Conservation (phyloP, 2,113 vertebrate species). For the Copsychus sechellarum region DNA sequence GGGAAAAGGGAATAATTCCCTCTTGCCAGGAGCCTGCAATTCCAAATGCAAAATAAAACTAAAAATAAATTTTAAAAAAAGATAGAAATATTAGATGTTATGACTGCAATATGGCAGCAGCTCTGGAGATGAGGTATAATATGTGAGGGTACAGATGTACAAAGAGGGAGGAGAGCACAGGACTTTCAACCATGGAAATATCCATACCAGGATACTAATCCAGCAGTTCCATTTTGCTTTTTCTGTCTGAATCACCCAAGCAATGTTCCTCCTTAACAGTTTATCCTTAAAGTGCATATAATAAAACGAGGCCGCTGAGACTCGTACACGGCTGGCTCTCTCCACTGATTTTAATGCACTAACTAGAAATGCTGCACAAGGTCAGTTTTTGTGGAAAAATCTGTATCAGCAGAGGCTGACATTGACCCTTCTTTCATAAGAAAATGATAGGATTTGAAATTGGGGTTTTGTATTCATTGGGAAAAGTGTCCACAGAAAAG, state of each 20-base stretch:
- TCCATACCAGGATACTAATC: background rate
- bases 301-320: constrained; percentile 11
- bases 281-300: background rate
- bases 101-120: background rate
- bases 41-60: background rate
- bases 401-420: background rate
- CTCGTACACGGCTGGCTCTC: background rate
- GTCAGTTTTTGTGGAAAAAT: constrained; percentile 7
- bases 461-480: background rate
- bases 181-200: background rate
- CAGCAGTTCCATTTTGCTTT: background rate
- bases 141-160: background rate
- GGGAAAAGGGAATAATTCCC: background rate
- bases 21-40: background rate
- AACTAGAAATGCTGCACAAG: background rate
- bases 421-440: background rate
- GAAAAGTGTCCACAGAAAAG: background rate
- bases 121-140: background rate
- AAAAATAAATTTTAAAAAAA: background rate
- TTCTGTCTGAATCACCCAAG: background rate
- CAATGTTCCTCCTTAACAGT: background rate
- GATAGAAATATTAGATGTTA: background rate
- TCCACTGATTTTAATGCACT: constrained; percentile 18
- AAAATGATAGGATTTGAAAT: background rate
- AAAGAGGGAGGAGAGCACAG: background rate